Percentiles rank a stretch among this genome's conserved stretches.
Conservation (phyloP, 1,140 invertebrate species). For the Wiebesia pumilae region DNA sequence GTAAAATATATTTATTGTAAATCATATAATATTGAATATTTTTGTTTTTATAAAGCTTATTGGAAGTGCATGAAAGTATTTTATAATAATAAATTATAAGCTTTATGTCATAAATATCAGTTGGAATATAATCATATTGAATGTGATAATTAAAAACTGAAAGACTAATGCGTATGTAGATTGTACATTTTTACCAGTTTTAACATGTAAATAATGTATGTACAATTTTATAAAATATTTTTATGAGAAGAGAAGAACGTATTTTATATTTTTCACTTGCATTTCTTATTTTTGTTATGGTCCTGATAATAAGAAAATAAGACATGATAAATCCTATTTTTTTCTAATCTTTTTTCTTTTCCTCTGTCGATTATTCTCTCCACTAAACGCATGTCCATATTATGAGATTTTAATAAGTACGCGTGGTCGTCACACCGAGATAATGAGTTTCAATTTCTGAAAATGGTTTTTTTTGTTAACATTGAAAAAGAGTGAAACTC, state of each 20-base stretch:
- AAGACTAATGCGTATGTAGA: background rate
- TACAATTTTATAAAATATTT: too few relatives aligned
- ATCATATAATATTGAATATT: background rate
- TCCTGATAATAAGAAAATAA: background rate
- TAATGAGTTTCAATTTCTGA: background rate
- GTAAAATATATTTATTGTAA: background rate
- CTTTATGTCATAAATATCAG: background rate
- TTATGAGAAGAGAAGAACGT: too few relatives aligned
- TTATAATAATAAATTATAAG: too few relatives aligned
- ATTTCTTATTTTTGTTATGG: background rate
- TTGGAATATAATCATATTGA: background rate
- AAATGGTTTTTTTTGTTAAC: background rate
- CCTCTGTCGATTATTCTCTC: slow-evolving; percentile 33
- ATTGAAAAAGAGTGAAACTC: slow-evolving; percentile 9
- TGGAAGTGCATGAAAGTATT: too few relatives aligned
- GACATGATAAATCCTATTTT: too few relatives aligned
- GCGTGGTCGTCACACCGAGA: background rate
- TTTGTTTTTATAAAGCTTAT: too few relatives aligned
- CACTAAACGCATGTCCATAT: slow-evolving; percentile 38
- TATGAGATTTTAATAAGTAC: background rate
- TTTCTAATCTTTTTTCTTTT: background rate
- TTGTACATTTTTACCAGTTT: too few relatives aligned
- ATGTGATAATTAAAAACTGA: background rate
- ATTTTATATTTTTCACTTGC: background rate
- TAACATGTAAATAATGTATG: too few relatives aligned